Base-by-base conservation (phyloP, 2,113 vertebrate species). In the Puntigrus tetrazona region DNA sequence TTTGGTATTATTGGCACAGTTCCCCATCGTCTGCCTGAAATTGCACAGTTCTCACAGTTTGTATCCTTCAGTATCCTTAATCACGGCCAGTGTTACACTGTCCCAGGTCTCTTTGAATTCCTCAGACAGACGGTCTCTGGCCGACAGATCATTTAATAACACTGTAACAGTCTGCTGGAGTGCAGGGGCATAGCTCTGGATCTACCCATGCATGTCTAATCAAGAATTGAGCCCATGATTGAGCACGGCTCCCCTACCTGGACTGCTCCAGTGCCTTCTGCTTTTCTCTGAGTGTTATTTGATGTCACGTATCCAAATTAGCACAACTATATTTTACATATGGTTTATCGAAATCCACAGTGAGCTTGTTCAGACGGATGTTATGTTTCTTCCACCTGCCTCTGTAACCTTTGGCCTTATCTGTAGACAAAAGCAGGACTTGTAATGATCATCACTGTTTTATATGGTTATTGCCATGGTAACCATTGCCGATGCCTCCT, bases 381-480 rank as follows among this genome's bases (percentile, higher is more conserved):
- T 20, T 22, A 25, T 55, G 13, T 16, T 31, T 69, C 4, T 29
- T 57, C 20, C 55, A 25, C 13, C 50, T 65, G 20, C 27, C 25
- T 72, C 31, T 72, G n/a, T n/a, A 74, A 86, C 82, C 72, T 67
- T 47, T 87, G 73, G 63, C 81, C 76, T 43, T 5, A 4, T 4
- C 25, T 45, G 59, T 55, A 85, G 69, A 43, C n/a, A 14, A 74
- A 73, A 31, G 14, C 22, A 20, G 50, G 50, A 76, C 61, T 43
- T 31, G 50, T 63, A 47, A 80, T 70, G 75, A 38, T 59, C 73
- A 52, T 38, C 47, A 80, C 31, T 73, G 47, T 78, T 85, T 84
- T 79, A n/a, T 83, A 43, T 76, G 65, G 81, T 79, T 72, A 83
- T 86, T 81, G 59, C 85, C 86, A 89, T 84, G 83, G 83, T 38